These are phyloP conservation scores for Antigone vipio DNA, from an alignment of 2,113 vertebrate species.

Conservation along the genomic window DNA sequence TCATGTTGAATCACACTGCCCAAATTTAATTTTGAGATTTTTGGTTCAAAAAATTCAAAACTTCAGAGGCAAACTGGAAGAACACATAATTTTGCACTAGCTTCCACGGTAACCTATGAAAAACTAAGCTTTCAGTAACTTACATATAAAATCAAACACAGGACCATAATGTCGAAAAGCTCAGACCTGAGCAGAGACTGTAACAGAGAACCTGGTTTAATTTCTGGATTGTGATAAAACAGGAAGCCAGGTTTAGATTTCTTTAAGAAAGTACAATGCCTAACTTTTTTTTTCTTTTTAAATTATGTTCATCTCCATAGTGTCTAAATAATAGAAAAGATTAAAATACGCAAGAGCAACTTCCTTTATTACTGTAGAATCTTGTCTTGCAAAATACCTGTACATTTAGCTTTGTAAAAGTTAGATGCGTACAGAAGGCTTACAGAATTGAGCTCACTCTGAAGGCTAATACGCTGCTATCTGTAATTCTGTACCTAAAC, in stretches of 20 bases:
- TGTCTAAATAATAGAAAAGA: neutral
- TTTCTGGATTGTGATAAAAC: neutral
- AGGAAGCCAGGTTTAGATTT: neutral
- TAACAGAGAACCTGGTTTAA: neutral
- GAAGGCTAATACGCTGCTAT: neutral
- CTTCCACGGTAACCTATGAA: neutral
- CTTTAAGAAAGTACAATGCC: neutral
- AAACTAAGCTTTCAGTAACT: neutral
- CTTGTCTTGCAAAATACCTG: neutral
- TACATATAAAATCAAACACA: neutral
- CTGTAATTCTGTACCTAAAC: conserved; percentile 37
- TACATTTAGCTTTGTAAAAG: neutral
- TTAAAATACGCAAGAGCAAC: neutral
- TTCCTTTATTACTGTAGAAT: neutral
- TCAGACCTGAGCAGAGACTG: neutral
- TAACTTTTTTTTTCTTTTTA: neutral
- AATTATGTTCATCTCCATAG: neutral
- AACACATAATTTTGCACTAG: neutral
- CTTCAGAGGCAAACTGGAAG: neutral
- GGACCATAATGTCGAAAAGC: neutral
- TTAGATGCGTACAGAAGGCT: neutral
- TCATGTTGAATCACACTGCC: neutral
- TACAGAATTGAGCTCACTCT: neutral
- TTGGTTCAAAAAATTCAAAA: neutral
- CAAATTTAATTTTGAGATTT: neutral